phyloP scores from a whole-genome alignment of 2,113 vertebrate species.

The Bungarus multicinctus region DNA sequence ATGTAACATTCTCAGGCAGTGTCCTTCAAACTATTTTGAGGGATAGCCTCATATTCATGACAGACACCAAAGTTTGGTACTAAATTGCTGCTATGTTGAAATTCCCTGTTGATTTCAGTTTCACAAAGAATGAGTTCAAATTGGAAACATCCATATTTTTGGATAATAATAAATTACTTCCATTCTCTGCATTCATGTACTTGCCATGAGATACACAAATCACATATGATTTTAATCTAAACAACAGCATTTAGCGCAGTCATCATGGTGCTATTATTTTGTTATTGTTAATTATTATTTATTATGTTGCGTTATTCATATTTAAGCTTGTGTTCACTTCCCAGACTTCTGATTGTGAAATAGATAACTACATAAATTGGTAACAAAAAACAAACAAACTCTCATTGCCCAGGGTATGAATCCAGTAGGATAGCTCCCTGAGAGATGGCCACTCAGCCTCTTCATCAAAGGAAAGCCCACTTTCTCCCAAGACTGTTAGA shows the following conservation, averaged over 20 bases:
- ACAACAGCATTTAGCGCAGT: not conserved
- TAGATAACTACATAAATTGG: not conserved
- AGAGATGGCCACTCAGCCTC: not conserved
- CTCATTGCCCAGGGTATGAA: not conserved
- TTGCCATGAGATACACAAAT: not conserved
- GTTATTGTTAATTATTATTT: not conserved
- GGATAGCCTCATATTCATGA: conserved; percentile 17
- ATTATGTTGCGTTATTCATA: not conserved
- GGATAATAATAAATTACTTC: not conserved
- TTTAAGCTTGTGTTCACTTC: not conserved
- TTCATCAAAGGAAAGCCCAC: not conserved
- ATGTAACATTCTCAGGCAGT: conserved; percentile 22
- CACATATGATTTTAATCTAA: not conserved
- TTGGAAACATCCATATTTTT: not conserved
- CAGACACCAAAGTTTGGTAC: conserved; percentile 18
- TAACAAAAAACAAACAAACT: not conserved
- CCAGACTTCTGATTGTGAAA: not conserved
- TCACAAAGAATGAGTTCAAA: not conserved
- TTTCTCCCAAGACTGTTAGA: not conserved
- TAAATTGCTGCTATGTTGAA: conserved; percentile 12
- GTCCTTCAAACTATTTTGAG: conserved; percentile 30
- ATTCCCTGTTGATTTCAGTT: not conserved
- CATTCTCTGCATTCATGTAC: not conserved
- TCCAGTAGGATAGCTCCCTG: not conserved
- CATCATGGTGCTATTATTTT: not conserved